Evolutionary conservation across 2,888 invertebrate genomes (phyloP).

Genomic region (Drosophila nr. medialis): DNA sequence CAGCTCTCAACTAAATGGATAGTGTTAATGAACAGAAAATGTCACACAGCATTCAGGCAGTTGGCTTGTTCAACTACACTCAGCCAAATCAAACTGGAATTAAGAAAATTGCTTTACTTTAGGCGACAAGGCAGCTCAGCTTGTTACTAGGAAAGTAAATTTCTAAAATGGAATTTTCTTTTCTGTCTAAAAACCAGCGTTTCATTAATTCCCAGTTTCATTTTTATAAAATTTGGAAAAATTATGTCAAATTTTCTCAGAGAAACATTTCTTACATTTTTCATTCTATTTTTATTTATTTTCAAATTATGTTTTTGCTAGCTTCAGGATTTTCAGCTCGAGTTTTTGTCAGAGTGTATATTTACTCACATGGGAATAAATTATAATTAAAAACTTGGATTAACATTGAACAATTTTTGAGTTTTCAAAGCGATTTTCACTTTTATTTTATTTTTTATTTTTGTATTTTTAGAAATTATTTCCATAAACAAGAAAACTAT

Average conservation of each 20-base stretch:
- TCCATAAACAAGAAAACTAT: background rate
- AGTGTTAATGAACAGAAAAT: background rate
- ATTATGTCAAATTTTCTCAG: background rate
- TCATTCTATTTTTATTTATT: background rate
- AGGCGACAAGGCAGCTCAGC: no score
- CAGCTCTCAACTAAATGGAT: background rate
- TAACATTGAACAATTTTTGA: background rate
- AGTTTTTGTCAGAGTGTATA: background rate
- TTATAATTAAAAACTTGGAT: background rate
- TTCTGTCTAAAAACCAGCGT: background rate
- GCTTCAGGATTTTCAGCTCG: background rate
- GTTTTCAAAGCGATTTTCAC: background rate
- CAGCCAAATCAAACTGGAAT: background rate
- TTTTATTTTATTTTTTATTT: background rate
- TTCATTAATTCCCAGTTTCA: background rate
- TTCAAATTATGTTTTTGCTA: background rate
- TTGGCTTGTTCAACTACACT: background rate
- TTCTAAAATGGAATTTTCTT: no score
- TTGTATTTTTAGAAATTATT: background rate
- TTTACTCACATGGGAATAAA: background rate
- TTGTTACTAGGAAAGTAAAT: background rate
- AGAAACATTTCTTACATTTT: background rate
- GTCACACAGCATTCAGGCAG: slow-evolving; percentile 1
- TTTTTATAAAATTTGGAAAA: background rate
- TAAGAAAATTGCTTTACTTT: background rate